Conservation (phyloP, 2,797 vertebrate species). For the Acanthurus leucopareius region DNA sequence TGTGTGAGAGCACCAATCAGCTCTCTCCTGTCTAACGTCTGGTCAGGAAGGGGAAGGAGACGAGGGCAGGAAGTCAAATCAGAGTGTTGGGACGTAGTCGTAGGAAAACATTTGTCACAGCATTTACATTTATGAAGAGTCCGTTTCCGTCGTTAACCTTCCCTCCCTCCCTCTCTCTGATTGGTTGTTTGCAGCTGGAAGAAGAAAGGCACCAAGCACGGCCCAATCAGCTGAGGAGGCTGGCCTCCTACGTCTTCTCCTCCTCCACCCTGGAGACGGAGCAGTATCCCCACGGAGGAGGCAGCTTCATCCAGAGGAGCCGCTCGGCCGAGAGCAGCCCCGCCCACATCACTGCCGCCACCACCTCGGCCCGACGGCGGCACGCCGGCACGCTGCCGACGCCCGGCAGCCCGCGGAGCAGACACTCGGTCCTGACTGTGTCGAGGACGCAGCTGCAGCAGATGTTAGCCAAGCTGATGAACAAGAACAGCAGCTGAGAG, state of each 20-base stretch:
- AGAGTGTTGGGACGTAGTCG: slow-evolving; percentile 57
- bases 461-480: slow-evolving; percentile 97
- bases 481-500: slow-evolving; percentile 90
- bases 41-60: slow-evolving; percentile 53
- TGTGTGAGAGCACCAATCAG: slow-evolving; percentile 60
- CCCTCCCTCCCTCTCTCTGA: slow-evolving; percentile 91
- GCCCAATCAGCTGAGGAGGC: slow-evolving; percentile 98
- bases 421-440: slow-evolving; percentile 95
- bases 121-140: slow-evolving; percentile 27
- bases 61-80: slow-evolving; percentile 55
- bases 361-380: slow-evolving; percentile 78
- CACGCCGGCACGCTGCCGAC: slow-evolving; percentile 89
- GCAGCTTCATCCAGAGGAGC: slow-evolving; percentile 98
- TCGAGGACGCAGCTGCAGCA: slow-evolving; percentile 97
- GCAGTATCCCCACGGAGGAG: slow-evolving; percentile 94
- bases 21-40: slow-evolving; percentile 66
- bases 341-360: slow-evolving; percentile 86
- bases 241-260: slow-evolving; percentile 99
- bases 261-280: slow-evolving; percentile 99
- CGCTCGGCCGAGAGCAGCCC: slow-evolving; percentile 99
- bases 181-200: slow-evolving; percentile 97
- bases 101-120: slow-evolving; percentile 30
- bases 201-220: slow-evolving; percentile 92
- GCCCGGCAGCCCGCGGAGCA: slow-evolving; percentile 92
- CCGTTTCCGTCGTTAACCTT: slow-evolving; percentile 64